Base-by-base conservation (phyloP, 2,113 vertebrate genomes). In the Rhinichthys klamathensis region DNA sequence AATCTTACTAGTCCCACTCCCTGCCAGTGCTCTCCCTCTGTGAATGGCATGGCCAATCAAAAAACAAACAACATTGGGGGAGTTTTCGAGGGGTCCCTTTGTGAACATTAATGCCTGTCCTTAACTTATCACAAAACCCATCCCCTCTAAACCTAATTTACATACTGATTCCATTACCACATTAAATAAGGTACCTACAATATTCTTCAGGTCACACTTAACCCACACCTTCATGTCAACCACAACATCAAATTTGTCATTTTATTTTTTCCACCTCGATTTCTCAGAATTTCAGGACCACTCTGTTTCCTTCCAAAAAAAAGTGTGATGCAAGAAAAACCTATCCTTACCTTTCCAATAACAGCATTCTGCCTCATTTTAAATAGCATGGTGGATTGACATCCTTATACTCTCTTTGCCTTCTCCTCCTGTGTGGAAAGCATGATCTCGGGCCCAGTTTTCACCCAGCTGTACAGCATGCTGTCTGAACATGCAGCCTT, bases 311-410 rank as follows among this genome's bases (percentile, higher is more conserved):
- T 75, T 61, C 84, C 54, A 56, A 56, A 82, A 90, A 61, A 88
- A 79, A 88, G 76, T 80, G 80, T 89, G 86, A 84, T 90, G 90
- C 89, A 91, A 89, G 56, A 88, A 84, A 63, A 90, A 91, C 89
- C 84, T 79, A 82, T 70, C 90, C 88, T 25, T 56, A 65, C 90
- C 89, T 87, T 87, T 89, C 86, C 87, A 87, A 46, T 89, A 89
- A 91, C 73, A 88, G 51, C 87, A 85, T 86, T 86, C 84, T 87
- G 88, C 72, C 61, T 90, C 89, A 84, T 90, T 82, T 82, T 83
- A 91, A 91, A 91, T 92, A 94, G 95, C 96, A 95, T 94, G 92
- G 89, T 91, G 89, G 82, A 89, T 27, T 86, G 65, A 92, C 90
- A 88, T 88, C 88, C 81, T 92, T 92, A 91, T 88, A 91, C 89